Base-by-base conservation (phyloP, 64 coral and sea anemone species). In the Pocillopora damicornis region DNA sequence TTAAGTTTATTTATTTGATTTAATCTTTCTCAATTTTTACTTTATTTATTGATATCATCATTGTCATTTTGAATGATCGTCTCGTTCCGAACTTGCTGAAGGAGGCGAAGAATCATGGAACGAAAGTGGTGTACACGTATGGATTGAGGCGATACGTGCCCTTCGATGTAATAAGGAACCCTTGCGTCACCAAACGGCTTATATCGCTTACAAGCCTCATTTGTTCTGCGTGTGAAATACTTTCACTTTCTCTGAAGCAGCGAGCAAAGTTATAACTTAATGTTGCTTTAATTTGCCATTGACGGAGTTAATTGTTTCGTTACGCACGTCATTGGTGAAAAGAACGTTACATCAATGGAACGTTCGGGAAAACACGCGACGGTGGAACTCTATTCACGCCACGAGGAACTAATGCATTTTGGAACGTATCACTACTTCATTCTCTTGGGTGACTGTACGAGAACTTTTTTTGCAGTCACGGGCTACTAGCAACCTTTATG, bases 331-430 rank as follows among this genome's bases (percentile, higher is more conserved):
- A 15, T 15, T 22, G 20, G 6, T 37, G 60, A 61, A 65, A 2
- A 11, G 61, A 64, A 9, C 37, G 67, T 23, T 23, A 4, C 42
- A 51, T 4, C 42, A 30, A 38, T 38, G 63, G 81, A 85, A 85
- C 64, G 61, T 85, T 85, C 81, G 11, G 63, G 81, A 85, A 0
- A 58, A 25, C 63, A 85, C 22, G 81, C 81, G 64, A 85, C 16
- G 20, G 15, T 42, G 20, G 25, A 42, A 61, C 16, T 14, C 79
- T 58, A 79, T 13, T 11, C 9, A 2, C 35, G 16, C 20, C 14
- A 13, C 20, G 62, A 13, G 62, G 20, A 64, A 67, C 6, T 1
- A 16, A 67, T 67, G 8, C 16, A 22, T 71, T 71, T 71, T 60
- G 14, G 62, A 63, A 63, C 15, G 8, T 11, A 63, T 42, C 35